Conservation (phyloP, 1,140 invertebrate genomes). For the Trichonephila clavata region DNA sequence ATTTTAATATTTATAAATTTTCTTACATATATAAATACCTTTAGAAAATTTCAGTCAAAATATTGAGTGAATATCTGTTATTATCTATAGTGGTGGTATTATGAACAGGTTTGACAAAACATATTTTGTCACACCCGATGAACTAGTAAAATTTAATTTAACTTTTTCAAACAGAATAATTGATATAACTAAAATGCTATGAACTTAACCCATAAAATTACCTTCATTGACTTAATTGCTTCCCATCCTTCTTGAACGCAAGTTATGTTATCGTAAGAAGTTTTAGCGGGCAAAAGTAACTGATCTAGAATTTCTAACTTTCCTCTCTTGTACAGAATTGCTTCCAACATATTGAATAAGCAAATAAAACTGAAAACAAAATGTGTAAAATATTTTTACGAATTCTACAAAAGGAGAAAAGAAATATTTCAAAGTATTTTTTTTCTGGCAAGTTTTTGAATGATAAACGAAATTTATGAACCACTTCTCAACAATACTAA, state of each 20-base stretch:
- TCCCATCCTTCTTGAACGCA: conserved; percentile 95
- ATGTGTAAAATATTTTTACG: background rate
- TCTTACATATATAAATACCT: too few species aligned
- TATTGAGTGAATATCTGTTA: too few species aligned
- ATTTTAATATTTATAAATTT: too few species aligned
- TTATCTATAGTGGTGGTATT: too few species aligned
- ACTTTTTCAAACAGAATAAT: too few species aligned
- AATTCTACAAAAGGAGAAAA: background rate
- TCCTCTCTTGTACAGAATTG: conserved; percentile 90
- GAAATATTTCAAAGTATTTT: too few species aligned
- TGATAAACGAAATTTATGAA: background rate
- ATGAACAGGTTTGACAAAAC: too few species aligned
- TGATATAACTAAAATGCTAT: too few species aligned
- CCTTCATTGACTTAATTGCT: conserved; percentile 96
- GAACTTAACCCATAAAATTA: background rate
- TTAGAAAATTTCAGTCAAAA: too few species aligned
- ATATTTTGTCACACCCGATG: too few species aligned
- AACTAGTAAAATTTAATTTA: too few species aligned
- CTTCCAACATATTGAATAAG: conserved; percentile 83
- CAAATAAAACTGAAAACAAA: background rate
- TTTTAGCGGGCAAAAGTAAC: conserved; percentile 89
- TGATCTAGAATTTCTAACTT: conserved; percentile 95
- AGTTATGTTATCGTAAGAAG: conserved; percentile 89
- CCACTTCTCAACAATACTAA: background rate
- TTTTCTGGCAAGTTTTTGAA: too few species aligned